Base-by-base conservation (phyloP, 2,797 vertebrate genomes). In the Bovichtus diacanthus region DNA sequence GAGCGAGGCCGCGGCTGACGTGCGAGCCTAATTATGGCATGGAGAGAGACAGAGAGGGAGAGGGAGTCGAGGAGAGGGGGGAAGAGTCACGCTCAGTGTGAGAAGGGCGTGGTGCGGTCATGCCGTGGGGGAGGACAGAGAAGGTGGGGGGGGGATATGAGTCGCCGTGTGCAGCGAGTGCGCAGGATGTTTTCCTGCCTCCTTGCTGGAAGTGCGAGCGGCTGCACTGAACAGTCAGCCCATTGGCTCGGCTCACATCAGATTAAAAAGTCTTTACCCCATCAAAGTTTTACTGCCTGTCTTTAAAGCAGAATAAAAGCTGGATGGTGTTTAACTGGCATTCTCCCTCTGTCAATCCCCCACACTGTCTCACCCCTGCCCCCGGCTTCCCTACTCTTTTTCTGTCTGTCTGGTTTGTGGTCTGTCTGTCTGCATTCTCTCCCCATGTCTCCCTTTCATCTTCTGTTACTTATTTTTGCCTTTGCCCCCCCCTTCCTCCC, bases 21-120 rank as follows among this genome's bases (percentile, higher is more conserved):
- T 93, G 91, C 92, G 90, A 93, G 93, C 89, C 91, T 93, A 94
- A 94, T 94, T 94, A 93, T 94, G 92, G 93, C 90, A 90, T 84
- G 84, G 88, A 91, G 88, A 81, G 91, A 90, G 84, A 84, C 73
- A 31, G 80, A 66, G 82, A 69, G 70, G 44, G 75, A 76, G 86
- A 73, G 88, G 73, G 81, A 72, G 76, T 62, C 41, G 34, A 23
- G 69, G 70, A 53, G 74, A 9, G 55, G 9, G 47, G 21, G 16
- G 25, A 38, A 36, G 85, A 87, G 90, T 90, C 90, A 91, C 73
- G 90, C 90, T 91, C 88, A 86, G 87, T 92, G 91, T 88, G 87
- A 87, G 88, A 90, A 90, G 91, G 92, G 92, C 67, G 90, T 92
- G 92, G 89, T 82, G 84, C 82, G 88, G 91, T 93, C 91, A 90